Evolutionary conservation across 2,113 vertebrate genomes (phyloP), one percentile per base, ranked within the genome.

Genomic region (Hystrix cristata): DNA sequence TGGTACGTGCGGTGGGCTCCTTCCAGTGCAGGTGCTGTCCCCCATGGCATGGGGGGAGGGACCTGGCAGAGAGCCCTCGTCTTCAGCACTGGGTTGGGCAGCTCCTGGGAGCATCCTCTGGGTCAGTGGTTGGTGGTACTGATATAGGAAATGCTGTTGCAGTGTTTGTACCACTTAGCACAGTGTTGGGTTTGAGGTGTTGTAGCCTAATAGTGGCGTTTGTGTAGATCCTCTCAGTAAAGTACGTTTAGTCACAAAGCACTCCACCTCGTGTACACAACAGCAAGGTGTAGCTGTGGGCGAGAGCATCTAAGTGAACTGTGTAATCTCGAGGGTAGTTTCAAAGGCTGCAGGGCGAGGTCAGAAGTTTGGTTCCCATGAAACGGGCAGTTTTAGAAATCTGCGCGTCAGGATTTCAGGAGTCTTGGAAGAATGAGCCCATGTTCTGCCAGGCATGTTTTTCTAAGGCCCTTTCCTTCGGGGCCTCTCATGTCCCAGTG

Each of bases 141-240:
- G 79, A 88, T 69, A 67, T 27, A 57, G 69, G 60, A 90, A 91
- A 43, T 92, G 51, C 1, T 51, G 14, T 83, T 79, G 16, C 5
- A 76, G 2, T 65, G 95, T 74, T 67, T 82, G 48, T 55, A 71
- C 51, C 69, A 78, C 80, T 90, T 72, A 96, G 79, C 48, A 31
- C 84, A 51, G 57, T 14, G 1, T 64, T 91, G 86, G 27, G n/a
- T 34, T 46, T 85, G 31, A 13, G 5, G 92, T 59, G 78, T 92
- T 57, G 95, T 57, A 88, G n/a, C 57, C 64, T 95, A 48, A 21
- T 91, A 82, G 48, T 78, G 48, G 80, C 59, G 43, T 53, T 94
- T 95, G 48, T 79, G 15, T 27, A 84, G 1, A 87, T 31, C 82
- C 31, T 76, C 25, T 74, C 23, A 90, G 9, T 67, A 57, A 21